These are phyloP conservation scores for Carassius gibelio DNA, from an alignment of 2,113 vertebrate genomes.

Conservation along the genomic window DNA sequence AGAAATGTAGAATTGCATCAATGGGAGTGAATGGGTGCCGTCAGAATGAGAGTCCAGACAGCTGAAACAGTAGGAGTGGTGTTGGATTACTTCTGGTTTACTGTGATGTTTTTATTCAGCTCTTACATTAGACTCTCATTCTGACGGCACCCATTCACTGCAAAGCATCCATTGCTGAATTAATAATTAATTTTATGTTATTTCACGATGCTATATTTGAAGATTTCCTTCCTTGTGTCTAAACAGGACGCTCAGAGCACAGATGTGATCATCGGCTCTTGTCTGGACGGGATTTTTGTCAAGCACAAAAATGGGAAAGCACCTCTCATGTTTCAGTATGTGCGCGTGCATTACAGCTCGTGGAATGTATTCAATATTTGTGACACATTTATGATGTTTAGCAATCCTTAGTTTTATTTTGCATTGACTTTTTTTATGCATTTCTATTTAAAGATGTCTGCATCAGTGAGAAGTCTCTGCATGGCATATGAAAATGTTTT, in stretches of 20 bases:
- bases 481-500: background rate
- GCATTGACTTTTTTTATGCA: background rate
- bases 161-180: too few relatives aligned
- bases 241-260: conserved; percentile 90
- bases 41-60: too few relatives aligned
- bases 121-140: too few relatives aligned
- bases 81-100: too few relatives aligned
- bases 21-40: too few relatives aligned
- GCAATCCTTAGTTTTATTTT: background rate
- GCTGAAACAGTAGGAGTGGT: too few relatives aligned
- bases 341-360: background rate
- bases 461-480: background rate
- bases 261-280: conserved; percentile 89
- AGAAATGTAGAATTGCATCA: too few relatives aligned
- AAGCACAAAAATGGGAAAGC: conserved; percentile 91
- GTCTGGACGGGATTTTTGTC: conserved; percentile 93
- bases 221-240: conserved; percentile 22
- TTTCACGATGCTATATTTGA: background rate
- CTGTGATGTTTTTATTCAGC: too few relatives aligned
- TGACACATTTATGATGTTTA: background rate
- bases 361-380: background rate
- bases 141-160: too few relatives aligned
- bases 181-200: background rate
- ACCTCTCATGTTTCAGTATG: conserved; percentile 87
- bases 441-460: background rate